Evolutionary conservation across 2,113 vertebrate genomes (phyloP), one percentile per base, ranked within the genome.

Genomic region (Galemys pyrenaicus): DNA sequence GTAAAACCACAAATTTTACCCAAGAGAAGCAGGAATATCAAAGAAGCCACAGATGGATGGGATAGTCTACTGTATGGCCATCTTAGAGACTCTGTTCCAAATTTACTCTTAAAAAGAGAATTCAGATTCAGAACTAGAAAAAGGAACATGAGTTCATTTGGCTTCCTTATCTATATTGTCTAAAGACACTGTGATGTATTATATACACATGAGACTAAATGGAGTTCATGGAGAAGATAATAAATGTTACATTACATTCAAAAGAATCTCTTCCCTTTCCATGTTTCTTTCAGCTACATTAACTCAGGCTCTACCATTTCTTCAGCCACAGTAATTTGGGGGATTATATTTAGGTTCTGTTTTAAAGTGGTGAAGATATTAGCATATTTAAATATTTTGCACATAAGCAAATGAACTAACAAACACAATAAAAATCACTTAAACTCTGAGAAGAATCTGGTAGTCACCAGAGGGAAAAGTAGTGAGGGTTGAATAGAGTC

Each of bases 171-270:
- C 98, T 98, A 88, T 96, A 89, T 96, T 97, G 97, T 98, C 97
- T 98, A 90, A 98, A 97, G 98, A 98, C 98, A 98, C 96, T 96
- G 97, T 96, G 98, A 98, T 98, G 98, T 98, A 98, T 98, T 98
- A 96, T 97, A 96, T 98, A 98, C 98, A 99, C 98, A 98, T 87
- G 94, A 91, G 94, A 97, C 98, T 98, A 97, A 97, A 97, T 97
- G 95, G 98, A 97, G 97, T 98, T 98, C 97, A 95, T 97, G 96
- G 97, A 98, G 97, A 98, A 98, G 98, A 98, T 98, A 98, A 98
- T 98, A 99, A 98, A 99, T 98, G 98, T 98, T 98, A 97, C 75
- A 97, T 92, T 95, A 86, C 97, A 97, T 98, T 97, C 97, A 95
- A 97, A 98, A 96, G 97, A 98, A 98, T 98, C 97, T 98, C 96